Evolutionary conservation across 2,113 vertebrate genomes (phyloP), one percentile per base, ranked within the genome.

Genomic region (Cichladusa arquata): DNA sequence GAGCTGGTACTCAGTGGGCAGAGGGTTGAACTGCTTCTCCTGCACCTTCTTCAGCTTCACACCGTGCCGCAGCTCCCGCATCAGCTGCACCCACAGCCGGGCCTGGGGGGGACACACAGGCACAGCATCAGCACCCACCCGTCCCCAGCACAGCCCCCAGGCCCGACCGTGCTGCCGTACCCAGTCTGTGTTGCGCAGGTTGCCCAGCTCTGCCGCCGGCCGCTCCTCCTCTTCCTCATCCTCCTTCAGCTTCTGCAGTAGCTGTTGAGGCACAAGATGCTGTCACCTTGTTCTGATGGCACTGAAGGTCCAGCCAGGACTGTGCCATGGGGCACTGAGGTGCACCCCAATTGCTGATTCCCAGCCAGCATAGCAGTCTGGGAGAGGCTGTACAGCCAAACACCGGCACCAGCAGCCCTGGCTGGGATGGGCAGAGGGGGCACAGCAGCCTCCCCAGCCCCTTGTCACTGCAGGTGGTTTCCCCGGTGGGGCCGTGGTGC

Each of bases 11-110:
- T 99, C 99, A 0, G 99, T 99, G 96, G 99, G 99, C 84, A 99
- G 97, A 0, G 98, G 98, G 97, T 99, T 98, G 96, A 99, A 99
- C 28, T 98, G 98, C 95, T 99, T 98, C 96, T 99, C 99, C 97
- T 99, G 98, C 33, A 99, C 99, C 91, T 99, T 99, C 98, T 99
- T 99, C 88, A 99, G 98, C 97, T 99, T 99, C 86, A 99, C 99
- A 0, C 99, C 99, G 1, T 99, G 99, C 40, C 99, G 97, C 29
- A 99, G 98, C 93, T 99, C 99, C 95, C 99, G 98, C 99, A 99
- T 99, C 84, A 99, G 98, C 98, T 99, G 99, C 64, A 99, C 99
- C 99, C 99, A 99, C 86, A 99, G 98, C 48, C 99, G 98, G 33
- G 99, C 98, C 99, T 99, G 96, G 17, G 7, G 14, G 14, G 11